Evolutionary conservation across 2,113 vertebrate species (phyloP).

Genomic region (Climacteris rufus): DNA sequence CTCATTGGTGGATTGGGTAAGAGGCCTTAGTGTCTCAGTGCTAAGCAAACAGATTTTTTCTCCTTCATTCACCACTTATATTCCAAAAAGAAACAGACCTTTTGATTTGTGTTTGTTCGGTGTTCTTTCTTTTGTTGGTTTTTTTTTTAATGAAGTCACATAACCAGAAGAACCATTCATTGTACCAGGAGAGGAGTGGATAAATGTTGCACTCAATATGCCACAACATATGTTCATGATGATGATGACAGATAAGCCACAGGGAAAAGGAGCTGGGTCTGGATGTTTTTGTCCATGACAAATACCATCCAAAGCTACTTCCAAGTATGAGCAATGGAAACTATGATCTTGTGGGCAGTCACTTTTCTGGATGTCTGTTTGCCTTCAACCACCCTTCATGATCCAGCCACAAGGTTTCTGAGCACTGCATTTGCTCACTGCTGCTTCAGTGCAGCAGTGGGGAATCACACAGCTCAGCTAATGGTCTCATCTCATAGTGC

Average conservation of each 20-base stretch:
- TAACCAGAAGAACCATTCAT: not conserved
- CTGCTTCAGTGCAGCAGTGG: not conserved
- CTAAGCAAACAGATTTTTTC: not conserved
- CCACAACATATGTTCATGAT: accelerated
- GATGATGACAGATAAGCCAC: not conserved
- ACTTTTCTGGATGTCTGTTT: not conserved
- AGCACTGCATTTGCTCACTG: not conserved
- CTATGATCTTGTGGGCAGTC: not conserved
- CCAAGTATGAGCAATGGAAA: not conserved
- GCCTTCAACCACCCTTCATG: not conserved
- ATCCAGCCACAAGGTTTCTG: not conserved
- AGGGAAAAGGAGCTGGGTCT: not conserved
- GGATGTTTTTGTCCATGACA: not conserved
- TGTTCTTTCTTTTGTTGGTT: too few relatives aligned
- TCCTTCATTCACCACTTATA: not conserved
- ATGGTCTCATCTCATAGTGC: not conserved
- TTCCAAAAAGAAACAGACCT: not conserved
- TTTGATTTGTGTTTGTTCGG: not conserved
- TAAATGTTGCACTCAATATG: not conserved
- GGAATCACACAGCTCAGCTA: not conserved
- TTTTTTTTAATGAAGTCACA: not conserved
- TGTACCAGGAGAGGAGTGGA: not conserved
- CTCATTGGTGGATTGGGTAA: not conserved
- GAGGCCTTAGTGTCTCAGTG: not conserved
- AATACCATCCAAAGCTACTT: not conserved